A percentile compares a stretch with the other conserved stretches of the same genome.
phyloP scores from a whole-genome alignment of 2,797 vertebrate species.

The Notolepis coatsorum region DNA sequence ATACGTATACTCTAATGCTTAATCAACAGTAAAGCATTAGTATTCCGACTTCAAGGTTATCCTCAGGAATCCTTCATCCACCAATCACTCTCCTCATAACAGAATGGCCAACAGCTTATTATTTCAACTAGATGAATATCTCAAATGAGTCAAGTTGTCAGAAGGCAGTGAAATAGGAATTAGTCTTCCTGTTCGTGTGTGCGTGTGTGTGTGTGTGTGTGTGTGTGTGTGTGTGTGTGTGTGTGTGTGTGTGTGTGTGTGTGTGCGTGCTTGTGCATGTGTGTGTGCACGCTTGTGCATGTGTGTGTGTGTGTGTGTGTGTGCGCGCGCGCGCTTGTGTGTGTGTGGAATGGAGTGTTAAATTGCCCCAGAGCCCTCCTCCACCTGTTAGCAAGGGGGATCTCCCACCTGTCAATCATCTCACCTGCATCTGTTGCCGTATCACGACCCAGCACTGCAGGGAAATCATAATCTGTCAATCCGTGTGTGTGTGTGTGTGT shows the following conservation, averaged over 20 bases:
- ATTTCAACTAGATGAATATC: constrained; percentile 13
- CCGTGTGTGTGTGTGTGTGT: constrained; percentile 1
- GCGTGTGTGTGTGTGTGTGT: constrained; percentile 3
- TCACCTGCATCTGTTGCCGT: constrained; percentile 35
- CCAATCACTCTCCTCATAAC: constrained; percentile 17
- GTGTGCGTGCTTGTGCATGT: background rate
- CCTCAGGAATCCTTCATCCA: constrained; percentile 1
- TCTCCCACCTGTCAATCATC: constrained; percentile 48
- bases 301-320: background rate
- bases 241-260: constrained; percentile 12
- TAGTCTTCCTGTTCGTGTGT: background rate
- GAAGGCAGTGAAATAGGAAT: constrained; percentile 4
- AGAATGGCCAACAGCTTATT: constrained; percentile 14
- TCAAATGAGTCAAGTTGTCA: constrained; percentile 21
- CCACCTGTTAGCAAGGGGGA: constrained; percentile 44
- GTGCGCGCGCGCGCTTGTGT: background rate
- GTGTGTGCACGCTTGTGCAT: no score
- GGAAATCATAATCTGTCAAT: constrained; percentile 33
- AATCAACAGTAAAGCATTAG: constrained; percentile 22
- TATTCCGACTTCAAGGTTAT: background rate
- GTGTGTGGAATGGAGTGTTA: constrained; percentile 8
- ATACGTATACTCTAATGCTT: background rate
- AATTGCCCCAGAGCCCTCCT: constrained; percentile 19
- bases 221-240: constrained; percentile 8
- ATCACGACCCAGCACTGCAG: constrained; percentile 29